Evolutionary conservation across 2,888 invertebrate genomes (phyloP).

Genomic region (Rhamnusium bicolor): DNA sequence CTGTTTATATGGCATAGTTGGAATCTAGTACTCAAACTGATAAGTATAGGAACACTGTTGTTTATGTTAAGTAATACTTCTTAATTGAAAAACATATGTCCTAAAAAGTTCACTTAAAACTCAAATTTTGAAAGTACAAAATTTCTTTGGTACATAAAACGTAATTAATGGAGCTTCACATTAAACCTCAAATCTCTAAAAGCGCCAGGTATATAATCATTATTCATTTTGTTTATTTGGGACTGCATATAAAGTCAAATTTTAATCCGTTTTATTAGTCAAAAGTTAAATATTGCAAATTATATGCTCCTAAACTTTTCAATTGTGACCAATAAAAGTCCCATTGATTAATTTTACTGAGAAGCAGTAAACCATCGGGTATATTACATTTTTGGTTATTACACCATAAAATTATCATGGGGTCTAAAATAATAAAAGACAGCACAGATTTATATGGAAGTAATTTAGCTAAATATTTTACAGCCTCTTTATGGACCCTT

Average conservation of each 20-base stretch:
- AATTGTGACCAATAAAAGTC: background rate
- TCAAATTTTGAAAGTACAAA: too few species aligned
- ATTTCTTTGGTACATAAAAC: too few species aligned
- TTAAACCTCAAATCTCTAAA: too few species aligned
- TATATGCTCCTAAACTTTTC: background rate
- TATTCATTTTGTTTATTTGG: too few species aligned
- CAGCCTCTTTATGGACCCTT: slow-evolving; percentile 4
- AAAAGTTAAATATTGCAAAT: background rate
- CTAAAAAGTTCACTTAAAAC: too few species aligned
- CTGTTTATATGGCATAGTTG: too few species aligned
- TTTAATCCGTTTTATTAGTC: background rate
- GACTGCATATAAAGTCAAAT: background rate
- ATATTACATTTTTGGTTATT: background rate
- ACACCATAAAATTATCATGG: background rate
- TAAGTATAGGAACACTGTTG: too few species aligned
- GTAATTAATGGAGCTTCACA: too few species aligned
- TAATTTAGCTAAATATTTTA: background rate
- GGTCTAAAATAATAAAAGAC: background rate
- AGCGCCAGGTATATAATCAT: too few species aligned
- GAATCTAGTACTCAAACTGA: too few species aligned
- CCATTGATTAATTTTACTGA: background rate
- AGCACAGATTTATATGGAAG: background rate
- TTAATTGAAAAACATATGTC: too few species aligned
- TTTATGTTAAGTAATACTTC: too few species aligned
- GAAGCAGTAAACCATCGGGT: slow-evolving; percentile 9